phyloP scores from a whole-genome alignment of 2,113 vertebrate genomes.

The Gorsachius goisagi region DNA sequence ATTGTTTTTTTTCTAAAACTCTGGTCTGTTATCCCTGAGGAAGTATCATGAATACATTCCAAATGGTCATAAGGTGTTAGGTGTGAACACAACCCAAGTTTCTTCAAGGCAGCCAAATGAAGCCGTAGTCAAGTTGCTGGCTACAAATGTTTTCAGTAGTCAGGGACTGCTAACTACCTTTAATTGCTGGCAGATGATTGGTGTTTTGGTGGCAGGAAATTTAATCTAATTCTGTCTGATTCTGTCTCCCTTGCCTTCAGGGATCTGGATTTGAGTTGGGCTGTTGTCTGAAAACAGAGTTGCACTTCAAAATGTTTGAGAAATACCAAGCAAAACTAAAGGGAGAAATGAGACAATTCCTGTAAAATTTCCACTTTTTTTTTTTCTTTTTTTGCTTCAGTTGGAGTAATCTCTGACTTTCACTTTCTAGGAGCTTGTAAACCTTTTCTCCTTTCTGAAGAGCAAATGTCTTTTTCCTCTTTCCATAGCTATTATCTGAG shows the following conservation, averaged over 20 bases:
- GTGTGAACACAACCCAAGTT: not conserved
- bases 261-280: not conserved
- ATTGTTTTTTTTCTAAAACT: not conserved
- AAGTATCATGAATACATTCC: not conserved
- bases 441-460: not conserved
- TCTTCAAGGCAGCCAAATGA: not conserved
- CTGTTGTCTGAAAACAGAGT: not conserved
- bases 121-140: not conserved
- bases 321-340: not conserved
- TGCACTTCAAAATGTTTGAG: not conserved
- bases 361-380: not conserved
- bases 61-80: not conserved
- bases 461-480: not conserved
- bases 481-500: not conserved
- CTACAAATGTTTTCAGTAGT: not conserved
- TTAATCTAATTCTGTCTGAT: not conserved
- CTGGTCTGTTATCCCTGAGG: not conserved
- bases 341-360: not conserved
- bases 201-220: not conserved
- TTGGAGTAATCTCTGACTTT: not conserved
- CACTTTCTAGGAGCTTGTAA: not conserved
- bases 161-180: not conserved
- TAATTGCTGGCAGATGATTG: not conserved
- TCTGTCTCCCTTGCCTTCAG: not conserved
- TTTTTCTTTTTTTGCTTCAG: not conserved